Evolutionary conservation across 1,140 invertebrate species (phyloP).

Genomic region (Drosophila ficusphila): DNA sequence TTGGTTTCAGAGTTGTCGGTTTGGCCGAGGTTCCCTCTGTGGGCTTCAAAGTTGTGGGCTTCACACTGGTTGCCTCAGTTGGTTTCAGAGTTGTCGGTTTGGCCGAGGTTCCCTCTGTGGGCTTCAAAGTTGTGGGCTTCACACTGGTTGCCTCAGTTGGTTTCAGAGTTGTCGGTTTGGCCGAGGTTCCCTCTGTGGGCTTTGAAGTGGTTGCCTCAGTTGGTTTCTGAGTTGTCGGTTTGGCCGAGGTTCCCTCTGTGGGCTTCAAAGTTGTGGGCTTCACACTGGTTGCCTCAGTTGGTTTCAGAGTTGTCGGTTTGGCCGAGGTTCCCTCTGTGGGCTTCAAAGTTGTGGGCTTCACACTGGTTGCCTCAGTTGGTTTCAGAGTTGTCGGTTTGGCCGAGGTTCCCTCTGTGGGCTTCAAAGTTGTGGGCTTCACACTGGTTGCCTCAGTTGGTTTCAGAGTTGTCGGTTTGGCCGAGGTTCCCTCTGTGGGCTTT

Average conservation of each 20-base stretch:
- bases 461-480: not conserved
- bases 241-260: not conserved
- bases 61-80: not conserved
- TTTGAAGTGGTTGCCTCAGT: not conserved
- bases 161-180: not conserved
- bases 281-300: not conserved
- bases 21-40: not conserved
- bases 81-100: not conserved
- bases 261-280: not conserved
- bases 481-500: not conserved
- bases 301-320: not conserved
- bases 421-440: not conserved
- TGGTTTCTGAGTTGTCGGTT: not conserved
- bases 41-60: not conserved
- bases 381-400: not conserved
- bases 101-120: not conserved
- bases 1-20: not conserved
- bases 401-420: not conserved
- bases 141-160: not conserved
- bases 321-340: too few relatives aligned
- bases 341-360: not conserved
- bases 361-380: not conserved
- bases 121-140: slow-evolving; percentile 1
- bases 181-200: not conserved
- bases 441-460: not conserved